Conservation (phyloP, 2,888 invertebrate species). For the Trissoscelio sp. region DNA sequence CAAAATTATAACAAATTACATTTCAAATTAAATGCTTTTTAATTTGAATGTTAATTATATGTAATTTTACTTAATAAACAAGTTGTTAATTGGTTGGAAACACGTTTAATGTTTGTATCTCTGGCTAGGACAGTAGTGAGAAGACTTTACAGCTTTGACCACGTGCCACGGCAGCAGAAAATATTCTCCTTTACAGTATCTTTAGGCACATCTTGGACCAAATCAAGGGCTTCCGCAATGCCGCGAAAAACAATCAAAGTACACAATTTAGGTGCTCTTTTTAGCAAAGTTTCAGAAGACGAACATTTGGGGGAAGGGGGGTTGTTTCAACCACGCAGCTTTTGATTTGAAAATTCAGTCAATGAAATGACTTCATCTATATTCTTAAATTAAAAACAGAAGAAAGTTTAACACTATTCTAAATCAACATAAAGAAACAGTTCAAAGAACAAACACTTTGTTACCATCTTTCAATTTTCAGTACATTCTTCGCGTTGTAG, state of each 20-base stretch:
- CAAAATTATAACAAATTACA: not conserved
- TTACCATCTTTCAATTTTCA: slow-evolving; percentile 5
- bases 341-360: slow-evolving; percentile 10
- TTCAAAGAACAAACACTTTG: not conserved
- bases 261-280: slow-evolving; percentile 69
- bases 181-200: slow-evolving; percentile 81
- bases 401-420: not conserved
- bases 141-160: slow-evolving; percentile 80
- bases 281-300: slow-evolving; percentile 61
- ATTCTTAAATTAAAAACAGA: not conserved
- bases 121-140: slow-evolving; percentile 70
- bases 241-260: slow-evolving; percentile 42
- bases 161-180: slow-evolving; percentile 66
- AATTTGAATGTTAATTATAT: slow-evolving; percentile 3
- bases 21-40: not conserved
- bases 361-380: slow-evolving; percentile 1
- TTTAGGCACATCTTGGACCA: slow-evolving; percentile 82
- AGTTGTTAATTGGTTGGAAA: not conserved
- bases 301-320: slow-evolving; percentile 67
- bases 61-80: not conserved
- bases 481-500: slow-evolving; percentile 21
- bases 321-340: slow-evolving; percentile 64
- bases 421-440: not conserved
- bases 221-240: slow-evolving; percentile 74
- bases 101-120: slow-evolving; percentile 18